phyloP scores from a whole-genome alignment of 2,888 invertebrate species.

The Hipparchia semele region DNA sequence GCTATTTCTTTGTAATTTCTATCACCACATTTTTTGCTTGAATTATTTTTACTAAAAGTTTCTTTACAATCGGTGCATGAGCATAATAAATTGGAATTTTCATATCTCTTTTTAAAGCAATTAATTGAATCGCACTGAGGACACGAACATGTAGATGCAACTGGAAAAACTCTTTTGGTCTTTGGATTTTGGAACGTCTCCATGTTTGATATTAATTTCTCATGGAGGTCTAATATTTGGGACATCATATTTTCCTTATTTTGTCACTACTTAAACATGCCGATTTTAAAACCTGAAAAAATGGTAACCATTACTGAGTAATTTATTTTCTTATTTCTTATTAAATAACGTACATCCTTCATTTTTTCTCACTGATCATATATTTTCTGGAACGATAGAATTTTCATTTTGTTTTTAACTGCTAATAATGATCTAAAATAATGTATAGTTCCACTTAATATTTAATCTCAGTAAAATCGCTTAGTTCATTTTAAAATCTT shows the following conservation, averaged over 20 bases:
- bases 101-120: constrained; percentile 49
- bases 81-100: constrained; percentile 41
- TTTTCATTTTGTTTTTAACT: too few relatives aligned
- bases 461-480: too few relatives aligned
- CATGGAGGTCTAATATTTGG: constrained; percentile 5
- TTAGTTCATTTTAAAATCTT: too few relatives aligned
- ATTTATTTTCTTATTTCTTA: too few relatives aligned
- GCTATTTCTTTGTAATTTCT: neutral
- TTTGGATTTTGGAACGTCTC: neutral
- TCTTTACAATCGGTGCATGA: constrained; percentile 40
- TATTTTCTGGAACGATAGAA: too few relatives aligned
- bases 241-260: constrained; percentile 19
- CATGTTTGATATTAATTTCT: constrained; percentile 5
- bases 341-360: too few relatives aligned
- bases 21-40: neutral
- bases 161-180: neutral
- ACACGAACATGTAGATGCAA: constrained; percentile 54
- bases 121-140: constrained; percentile 50
- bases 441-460: too few relatives aligned
- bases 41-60: constrained; percentile 6
- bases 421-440: too few relatives aligned
- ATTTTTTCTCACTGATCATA: too few relatives aligned
- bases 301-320: neutral
- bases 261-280: constrained; percentile 5
- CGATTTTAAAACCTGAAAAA: constrained; percentile 25